Evolutionary conservation across 2,888 invertebrate genomes (phyloP).

Genomic region (Gibbula magus): DNA sequence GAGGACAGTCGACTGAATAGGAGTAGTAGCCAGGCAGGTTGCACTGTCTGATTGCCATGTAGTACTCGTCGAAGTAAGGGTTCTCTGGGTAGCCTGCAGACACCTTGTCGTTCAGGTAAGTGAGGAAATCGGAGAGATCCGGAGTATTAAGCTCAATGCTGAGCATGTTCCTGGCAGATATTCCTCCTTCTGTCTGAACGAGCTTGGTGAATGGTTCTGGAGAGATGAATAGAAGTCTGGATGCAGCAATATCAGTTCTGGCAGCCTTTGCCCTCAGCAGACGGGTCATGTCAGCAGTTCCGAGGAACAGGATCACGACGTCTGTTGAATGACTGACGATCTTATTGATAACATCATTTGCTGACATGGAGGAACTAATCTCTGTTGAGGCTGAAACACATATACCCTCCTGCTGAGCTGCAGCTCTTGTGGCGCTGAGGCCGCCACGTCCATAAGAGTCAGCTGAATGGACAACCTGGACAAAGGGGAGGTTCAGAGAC

Average conservation of each 20-base stretch:
- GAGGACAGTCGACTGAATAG: conserved; percentile 27
- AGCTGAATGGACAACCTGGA: conserved; percentile 60
- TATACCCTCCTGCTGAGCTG: conserved; percentile 56
- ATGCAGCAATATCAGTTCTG: conserved; percentile 26
- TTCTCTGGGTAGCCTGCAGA: conserved; percentile 31
- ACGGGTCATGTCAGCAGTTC: conserved; percentile 40
- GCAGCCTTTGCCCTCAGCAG: conserved; percentile 46
- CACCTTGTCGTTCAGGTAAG: conserved; percentile 37
- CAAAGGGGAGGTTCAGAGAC: conserved; percentile 59
- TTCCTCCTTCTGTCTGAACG: conserved; percentile 37
- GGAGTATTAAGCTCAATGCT: conserved; percentile 43
- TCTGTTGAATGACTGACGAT: conserved; percentile 46
- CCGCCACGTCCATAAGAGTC: conserved; percentile 57
- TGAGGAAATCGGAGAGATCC: conserved; percentile 38
- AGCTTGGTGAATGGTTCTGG: conserved; percentile 55
- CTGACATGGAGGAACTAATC: conserved; percentile 31
- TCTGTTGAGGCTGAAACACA: conserved; percentile 56
- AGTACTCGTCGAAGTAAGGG: conserved; percentile 59
- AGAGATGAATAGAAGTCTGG: conserved; percentile 38
- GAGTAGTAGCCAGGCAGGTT: conserved; percentile 54
- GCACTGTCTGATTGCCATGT: conserved; percentile 60
- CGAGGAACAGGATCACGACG: conserved; percentile 60
- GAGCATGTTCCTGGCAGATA: conserved; percentile 44
- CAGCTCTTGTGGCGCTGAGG: conserved; percentile 46
- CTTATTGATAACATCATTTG: conserved; percentile 39